Evolutionary conservation across 2,113 vertebrate genomes (phyloP), one percentile per base, ranked within the genome.

Genomic region (Etheostoma cragini): DNA sequence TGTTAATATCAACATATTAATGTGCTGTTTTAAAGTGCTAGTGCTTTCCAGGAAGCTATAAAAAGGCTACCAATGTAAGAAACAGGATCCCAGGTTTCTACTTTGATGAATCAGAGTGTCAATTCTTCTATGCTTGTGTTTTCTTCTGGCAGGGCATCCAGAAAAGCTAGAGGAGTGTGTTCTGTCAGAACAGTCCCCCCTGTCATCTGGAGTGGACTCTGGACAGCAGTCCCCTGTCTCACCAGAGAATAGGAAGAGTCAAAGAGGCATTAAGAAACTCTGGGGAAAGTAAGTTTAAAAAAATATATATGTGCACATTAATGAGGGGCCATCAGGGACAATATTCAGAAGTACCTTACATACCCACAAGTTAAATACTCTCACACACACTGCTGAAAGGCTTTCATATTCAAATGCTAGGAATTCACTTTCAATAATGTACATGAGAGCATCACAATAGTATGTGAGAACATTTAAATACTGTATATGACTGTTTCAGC

Each of bases 211-310:
- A 58, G 92, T 87, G 0, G 97, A 99, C 77, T 97, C 96, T 0
- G 91, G 96, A 17, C 93, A 96, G 42, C 97, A 97, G 22, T 97
- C 97, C 47, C 96, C 96, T 0, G 65, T 97, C 87, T 96, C 96
- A 45, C 95, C 96, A 17, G 98, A 99, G 83, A 95, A 93, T 90
- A 97, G 94, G 92, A 98, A 96, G 90, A 96, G 87, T 72, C 96
- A 97, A 82, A 96, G 96, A 93, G 97, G 98, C 79, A 97, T 99
- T 82, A 97, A 93, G 92, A 99, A 97, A 77, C 97, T 99, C 74
- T 99, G 98, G 98, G 98, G 98, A 88, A 99, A 96, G 98, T 99
- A 94, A 95, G 97, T 93, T n/a, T 14, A 38, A 6, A 71, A 16
- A 16, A n/a, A 57, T 5, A 13, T 19, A 22, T 2, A 26, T 8